Evolutionary conservation across 2,797 vertebrate genomes (phyloP).

Genomic region (Sus cebifrons): DNA sequence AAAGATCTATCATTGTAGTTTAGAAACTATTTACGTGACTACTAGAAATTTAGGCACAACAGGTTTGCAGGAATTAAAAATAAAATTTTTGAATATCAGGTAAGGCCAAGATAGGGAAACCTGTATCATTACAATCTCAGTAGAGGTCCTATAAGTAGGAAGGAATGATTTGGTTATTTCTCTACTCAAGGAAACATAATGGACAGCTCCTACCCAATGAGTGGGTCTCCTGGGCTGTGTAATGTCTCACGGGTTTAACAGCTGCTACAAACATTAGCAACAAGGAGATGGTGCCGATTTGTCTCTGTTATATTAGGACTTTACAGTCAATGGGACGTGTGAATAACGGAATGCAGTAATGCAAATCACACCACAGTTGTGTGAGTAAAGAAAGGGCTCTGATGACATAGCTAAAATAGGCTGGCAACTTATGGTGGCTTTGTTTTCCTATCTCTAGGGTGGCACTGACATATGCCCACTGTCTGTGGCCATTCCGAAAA

Average conservation of each 20-base stretch:
- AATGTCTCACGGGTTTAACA: constrained; percentile 26
- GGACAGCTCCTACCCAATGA: constrained; percentile 32
- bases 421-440: constrained; percentile 58
- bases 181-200: constrained; percentile 52
- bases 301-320: constrained; percentile 40
- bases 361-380: not conserved
- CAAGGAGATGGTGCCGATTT: not conserved
- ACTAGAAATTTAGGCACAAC: constrained; percentile 3
- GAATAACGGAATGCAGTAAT: constrained; percentile 58
- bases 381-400: constrained; percentile 58
- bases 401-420: constrained; percentile 73
- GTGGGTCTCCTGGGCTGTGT: not conserved
- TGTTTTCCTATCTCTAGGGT: constrained; percentile 82
- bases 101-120: not conserved
- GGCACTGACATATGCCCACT: constrained; percentile 63
- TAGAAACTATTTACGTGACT: not conserved
- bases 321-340: not conserved
- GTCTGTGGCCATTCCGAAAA: constrained; percentile 76
- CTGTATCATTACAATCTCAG: constrained; percentile 40
- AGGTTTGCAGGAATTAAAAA: constrained; percentile 21
- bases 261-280: constrained; percentile 48
- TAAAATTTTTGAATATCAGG: not conserved
- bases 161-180: constrained; percentile 63
- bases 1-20: not conserved
- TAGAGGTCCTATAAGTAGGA: not conserved